Conservation (phyloP, 2,113 vertebrate genomes). For the Halcyon malimbica region DNA sequence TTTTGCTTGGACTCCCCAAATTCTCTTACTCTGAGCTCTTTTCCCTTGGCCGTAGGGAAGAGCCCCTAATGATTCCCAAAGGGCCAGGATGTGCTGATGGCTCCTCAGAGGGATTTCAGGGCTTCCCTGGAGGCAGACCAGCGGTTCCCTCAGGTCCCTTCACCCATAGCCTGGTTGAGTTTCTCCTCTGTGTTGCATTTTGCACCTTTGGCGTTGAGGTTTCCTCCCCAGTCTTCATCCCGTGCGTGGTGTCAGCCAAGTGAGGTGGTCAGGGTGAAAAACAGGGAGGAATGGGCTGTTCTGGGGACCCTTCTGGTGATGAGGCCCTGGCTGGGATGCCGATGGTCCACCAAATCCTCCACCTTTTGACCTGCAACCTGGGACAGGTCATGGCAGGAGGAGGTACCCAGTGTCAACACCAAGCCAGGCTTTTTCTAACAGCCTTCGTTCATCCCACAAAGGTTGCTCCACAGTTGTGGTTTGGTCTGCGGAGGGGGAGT, state of each 20-base stretch:
- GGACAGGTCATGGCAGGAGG: background rate
- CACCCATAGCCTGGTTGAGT: rapidly evolving
- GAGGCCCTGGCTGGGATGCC: background rate
- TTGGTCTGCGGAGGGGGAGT: background rate
- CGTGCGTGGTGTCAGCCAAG: rapidly evolving
- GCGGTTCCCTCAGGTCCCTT: background rate
- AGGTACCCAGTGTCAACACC: too few relatives aligned
- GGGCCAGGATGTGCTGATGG: rapidly evolving
- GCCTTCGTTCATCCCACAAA: background rate
- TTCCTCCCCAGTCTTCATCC: background rate
- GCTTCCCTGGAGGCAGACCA: background rate
- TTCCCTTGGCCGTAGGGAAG: background rate
- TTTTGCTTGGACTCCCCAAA: background rate
- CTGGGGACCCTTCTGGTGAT: background rate
- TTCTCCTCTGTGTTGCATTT: background rate
- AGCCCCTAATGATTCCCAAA: background rate
- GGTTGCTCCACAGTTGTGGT: background rate
- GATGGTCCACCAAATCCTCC: background rate
- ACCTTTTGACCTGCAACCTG: background rate
- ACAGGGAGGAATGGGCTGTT: background rate
- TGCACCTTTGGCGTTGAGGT: background rate
- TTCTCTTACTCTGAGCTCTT: background rate
- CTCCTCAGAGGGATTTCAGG: background rate
- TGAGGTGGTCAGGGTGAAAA: background rate
- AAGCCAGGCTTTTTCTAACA: background rate